These are phyloP conservation scores for Aramus guarauna DNA, from an alignment of 2,113 vertebrate species.

Conservation along the genomic window DNA sequence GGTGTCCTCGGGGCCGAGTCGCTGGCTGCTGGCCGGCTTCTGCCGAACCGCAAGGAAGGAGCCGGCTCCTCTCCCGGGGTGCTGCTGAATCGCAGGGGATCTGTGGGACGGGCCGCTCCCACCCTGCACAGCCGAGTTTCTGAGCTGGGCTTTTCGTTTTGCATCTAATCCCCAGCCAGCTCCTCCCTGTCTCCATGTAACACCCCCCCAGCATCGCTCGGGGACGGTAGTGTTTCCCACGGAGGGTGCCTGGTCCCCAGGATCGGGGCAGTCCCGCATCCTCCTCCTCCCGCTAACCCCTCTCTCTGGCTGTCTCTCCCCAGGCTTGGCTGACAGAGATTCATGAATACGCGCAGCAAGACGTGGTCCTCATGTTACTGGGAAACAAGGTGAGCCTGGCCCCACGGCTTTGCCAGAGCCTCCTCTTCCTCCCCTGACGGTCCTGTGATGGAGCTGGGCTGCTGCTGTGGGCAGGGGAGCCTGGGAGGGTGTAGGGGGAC, in stretches of 20 bases:
- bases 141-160: background rate
- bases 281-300: background rate
- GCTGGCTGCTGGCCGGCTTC: background rate
- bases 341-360: constrained; percentile 86
- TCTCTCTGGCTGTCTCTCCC: background rate
- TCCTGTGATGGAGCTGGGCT: fast-evolving
- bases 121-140: background rate
- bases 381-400: constrained; percentile 87
- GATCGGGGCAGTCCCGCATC: background rate
- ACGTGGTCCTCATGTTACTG: constrained; percentile 91
- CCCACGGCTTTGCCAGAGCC: background rate
- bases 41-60: background rate
- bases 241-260: background rate
- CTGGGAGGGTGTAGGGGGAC: background rate
- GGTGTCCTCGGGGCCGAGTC: background rate
- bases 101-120: fast-evolving
- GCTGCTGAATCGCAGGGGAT: background rate
- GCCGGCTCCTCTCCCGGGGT: background rate
- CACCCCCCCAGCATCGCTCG: background rate
- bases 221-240: background rate
- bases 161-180: background rate
- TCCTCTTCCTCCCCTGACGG: background rate
- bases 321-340: constrained; percentile 95
- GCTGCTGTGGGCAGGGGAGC: background rate
- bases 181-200: background rate